Conservation (phyloP, 2,113 vertebrate genomes). For the Eubucco bourcierii region DNA sequence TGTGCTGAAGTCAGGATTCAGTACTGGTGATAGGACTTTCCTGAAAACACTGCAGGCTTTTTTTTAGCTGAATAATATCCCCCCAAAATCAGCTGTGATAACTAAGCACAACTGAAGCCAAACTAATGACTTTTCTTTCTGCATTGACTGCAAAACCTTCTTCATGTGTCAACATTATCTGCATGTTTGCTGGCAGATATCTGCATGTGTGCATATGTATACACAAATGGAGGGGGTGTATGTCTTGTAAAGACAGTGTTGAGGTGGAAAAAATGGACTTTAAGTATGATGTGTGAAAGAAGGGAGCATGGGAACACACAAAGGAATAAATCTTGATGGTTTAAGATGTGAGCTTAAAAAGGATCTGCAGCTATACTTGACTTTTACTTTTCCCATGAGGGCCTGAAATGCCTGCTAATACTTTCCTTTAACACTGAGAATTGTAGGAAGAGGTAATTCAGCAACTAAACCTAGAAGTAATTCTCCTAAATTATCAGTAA, state of each 20-base stretch:
- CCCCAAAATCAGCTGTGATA: background rate
- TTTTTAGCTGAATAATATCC: background rate
- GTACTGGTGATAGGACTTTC: background rate
- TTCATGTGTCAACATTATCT: fast-evolving
- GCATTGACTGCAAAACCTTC: background rate
- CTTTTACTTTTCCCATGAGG: background rate
- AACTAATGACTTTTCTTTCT: background rate
- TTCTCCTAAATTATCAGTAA: background rate
- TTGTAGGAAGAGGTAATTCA: background rate
- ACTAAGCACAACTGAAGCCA: background rate
- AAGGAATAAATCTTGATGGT: background rate
- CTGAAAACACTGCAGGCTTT: background rate
- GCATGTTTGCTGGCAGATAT: background rate
- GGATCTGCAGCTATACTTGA: background rate
- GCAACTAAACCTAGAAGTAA: background rate
- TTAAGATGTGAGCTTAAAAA: background rate
- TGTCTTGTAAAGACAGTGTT: background rate
- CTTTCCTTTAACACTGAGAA: background rate
- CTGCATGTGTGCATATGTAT: fast-evolving
- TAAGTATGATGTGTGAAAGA: background rate
- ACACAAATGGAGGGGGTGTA: fast-evolving
- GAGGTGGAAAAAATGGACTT: background rate
- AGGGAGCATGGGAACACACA: background rate
- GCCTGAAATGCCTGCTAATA: background rate
- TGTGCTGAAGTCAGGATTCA: background rate